Base-by-base conservation (phyloP, 2,113 vertebrate species). In the Prunella himalayana region DNA sequence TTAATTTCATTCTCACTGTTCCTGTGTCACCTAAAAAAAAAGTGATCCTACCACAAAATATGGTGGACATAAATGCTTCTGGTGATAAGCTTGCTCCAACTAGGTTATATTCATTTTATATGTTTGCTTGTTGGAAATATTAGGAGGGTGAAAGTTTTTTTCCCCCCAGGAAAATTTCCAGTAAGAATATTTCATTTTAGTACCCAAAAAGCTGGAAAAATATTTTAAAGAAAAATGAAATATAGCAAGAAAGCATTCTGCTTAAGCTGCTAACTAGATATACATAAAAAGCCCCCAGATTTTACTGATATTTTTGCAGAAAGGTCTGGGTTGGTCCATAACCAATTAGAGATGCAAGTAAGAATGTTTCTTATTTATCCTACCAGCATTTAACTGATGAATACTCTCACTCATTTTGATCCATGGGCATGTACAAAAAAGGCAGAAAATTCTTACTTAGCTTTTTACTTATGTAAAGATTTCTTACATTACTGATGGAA, bases 351-450 rank as follows among this genome's bases (percentile, higher is more conserved):
- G 28, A 39, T 1, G 0, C 28, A 60, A 82, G 5, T 68, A 82
- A 91, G 20, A 45, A 56, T 44, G 25, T 69, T 70, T 81, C 25
- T 66, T 70, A 53, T 89, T 57, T 33, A 37, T 30, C 11, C 27
- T 51, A 25, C 39, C 41, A 41, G 41, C 4, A 49, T 73, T 82
- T 69, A 53, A 31, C 24, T 88, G 39, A 50, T 39, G 28, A 60
- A 49, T 47, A 31, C 18, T 77, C 13, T 31, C 31, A 13, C 21
- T 80, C 66, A 9, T 0, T 94, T 82, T 92, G 15, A 53, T 49
- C 33, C 61, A 10, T 1, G 1, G 7, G 2, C 31, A 60, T 0
- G 2, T 2, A 41, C 14, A 30, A 28, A 79, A 79, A 41, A 31
- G 17, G 41, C 0, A 2, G 7, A 54, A 93, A 91, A 76, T 30